These are phyloP conservation scores for Danaus melanippus DNA, from an alignment of 1,140 invertebrate genomes.

Conservation along the genomic window DNA sequence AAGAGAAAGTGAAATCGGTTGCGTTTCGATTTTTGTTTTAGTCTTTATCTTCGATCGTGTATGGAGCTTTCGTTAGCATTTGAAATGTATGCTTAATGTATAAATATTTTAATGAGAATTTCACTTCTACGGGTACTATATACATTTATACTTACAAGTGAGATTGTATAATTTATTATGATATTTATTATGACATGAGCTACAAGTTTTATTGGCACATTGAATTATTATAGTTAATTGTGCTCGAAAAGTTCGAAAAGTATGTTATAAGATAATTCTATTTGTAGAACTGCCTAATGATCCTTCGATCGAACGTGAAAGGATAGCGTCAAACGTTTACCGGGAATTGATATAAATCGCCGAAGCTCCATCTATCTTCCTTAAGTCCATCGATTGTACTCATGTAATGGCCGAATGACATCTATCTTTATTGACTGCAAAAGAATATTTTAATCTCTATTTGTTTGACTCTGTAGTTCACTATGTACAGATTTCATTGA, in stretches of 20 bases:
- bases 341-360: constrained; percentile 63
- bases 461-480: no score
- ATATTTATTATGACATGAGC: no score
- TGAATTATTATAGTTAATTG: no score
- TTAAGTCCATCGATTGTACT: constrained; percentile 40
- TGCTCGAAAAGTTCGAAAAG: no score
- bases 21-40: constrained; percentile 10
- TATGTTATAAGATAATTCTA: constrained; percentile 5
- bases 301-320: constrained; percentile 36
- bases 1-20: constrained; percentile 1
- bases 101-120: no score
- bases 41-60: constrained; percentile 4
- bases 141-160: no score
- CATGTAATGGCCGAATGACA: constrained; percentile 41
- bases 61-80: background rate
- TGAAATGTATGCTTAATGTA: background rate
- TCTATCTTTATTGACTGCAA: constrained; percentile 34
- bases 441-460: no score
- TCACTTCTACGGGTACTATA: no score
- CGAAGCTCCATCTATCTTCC: constrained; percentile 47
- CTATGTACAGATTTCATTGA: no score
- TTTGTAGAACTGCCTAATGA: constrained; percentile 19
- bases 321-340: constrained; percentile 39
- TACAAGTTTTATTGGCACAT: no score
- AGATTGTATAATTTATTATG: no score